Evolutionary conservation across 2,113 vertebrate genomes (phyloP).

Genomic region (Bos taurus): ARS-UCD2.0 NC_082638.1:1816501-1817000

Average conservation of each 20-base stretch:
- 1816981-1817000: no score
- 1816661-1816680: background rate
- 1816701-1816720: fast-evolving
- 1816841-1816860: background rate
- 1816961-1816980: background rate
- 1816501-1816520: background rate
- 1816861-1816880: fast-evolving
- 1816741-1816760: background rate
- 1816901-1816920: no score
- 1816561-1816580: background rate
- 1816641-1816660: fast-evolving
- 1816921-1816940: no score
- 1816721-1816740: fast-evolving
- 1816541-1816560: background rate
- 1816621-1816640: fast-evolving
- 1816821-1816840: fast-evolving
- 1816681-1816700: fast-evolving
- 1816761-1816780: fast-evolving
- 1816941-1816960: no score
- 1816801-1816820: fast-evolving
- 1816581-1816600: background rate
- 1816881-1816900: background rate
- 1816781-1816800: background rate
- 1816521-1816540: background rate
- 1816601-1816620: background rate